phyloP scores from a whole-genome alignment of 2,113 vertebrate genomes.

The Notothenia rossii region DNA sequence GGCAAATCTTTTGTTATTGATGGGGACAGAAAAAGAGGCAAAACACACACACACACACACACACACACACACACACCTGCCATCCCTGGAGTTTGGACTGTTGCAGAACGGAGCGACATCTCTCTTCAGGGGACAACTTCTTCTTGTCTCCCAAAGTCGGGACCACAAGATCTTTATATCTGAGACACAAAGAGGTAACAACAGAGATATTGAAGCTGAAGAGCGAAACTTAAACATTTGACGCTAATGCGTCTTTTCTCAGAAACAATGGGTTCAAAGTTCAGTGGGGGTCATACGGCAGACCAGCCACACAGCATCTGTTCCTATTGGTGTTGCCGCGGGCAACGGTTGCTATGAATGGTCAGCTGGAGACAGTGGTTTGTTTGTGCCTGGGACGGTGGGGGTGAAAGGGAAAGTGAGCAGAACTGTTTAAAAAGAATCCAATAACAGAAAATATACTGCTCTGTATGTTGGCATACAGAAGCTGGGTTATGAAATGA shows the following conservation, averaged over 20 bases:
- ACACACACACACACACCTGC: slow-evolving; percentile 86
- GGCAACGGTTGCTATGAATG: slow-evolving; percentile 76
- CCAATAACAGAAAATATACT: slow-evolving; percentile 10
- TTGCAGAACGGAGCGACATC: slow-evolving; percentile 89
- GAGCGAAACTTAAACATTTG: slow-evolving; percentile 19
- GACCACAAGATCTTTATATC: slow-evolving; percentile 89
- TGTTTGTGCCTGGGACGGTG: slow-evolving; percentile 52
- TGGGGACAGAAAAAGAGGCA: slow-evolving; percentile 51
- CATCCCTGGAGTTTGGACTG: slow-evolving; percentile 92
- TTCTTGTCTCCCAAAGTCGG: slow-evolving; percentile 83
- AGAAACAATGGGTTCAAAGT: slow-evolving; percentile 75
- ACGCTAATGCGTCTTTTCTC: slow-evolving; percentile 18
- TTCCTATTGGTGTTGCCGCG: slow-evolving; percentile 73
- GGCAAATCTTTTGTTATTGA: slow-evolving; percentile 74
- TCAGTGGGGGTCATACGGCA: slow-evolving; percentile 70
- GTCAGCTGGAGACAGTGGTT: slow-evolving; percentile 68
- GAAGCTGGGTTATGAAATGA: not conserved
- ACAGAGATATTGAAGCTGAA: slow-evolving; percentile 24
- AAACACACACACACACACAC: slow-evolving; percentile 70
- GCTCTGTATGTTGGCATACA: not conserved
- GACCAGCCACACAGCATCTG: slow-evolving; percentile 78
- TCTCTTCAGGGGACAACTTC: slow-evolving; percentile 86
- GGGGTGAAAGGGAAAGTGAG: slow-evolving; percentile 22
- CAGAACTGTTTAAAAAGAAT: slow-evolving; percentile 14
- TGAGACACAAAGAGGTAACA: slow-evolving; percentile 69